phyloP scores from a whole-genome alignment of 2,888 invertebrate species.

The Thereva unica region DNA sequence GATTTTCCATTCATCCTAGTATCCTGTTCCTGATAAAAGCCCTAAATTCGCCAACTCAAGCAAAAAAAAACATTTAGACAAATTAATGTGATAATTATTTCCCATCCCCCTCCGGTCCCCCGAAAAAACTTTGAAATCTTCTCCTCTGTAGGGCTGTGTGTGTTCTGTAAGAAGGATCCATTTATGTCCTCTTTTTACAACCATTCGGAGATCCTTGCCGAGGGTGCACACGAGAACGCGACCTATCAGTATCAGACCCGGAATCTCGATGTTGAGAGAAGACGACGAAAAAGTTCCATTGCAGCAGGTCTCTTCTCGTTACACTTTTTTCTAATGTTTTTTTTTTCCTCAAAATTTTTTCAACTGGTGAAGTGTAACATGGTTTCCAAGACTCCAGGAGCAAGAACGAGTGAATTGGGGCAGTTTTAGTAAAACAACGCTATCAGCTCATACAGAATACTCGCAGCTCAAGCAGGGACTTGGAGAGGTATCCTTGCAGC shows the following conservation, averaged over 20 bases:
- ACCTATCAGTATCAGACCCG: slow-evolving; percentile 6
- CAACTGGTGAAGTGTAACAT: slow-evolving; percentile 33
- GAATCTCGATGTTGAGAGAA: slow-evolving; percentile 22
- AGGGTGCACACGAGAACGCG: slow-evolving; percentile 18
- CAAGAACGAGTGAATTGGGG: slow-evolving; percentile 22
- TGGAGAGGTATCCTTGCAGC: too few species aligned
- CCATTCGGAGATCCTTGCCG: slow-evolving; percentile 11
- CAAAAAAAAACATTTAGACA: slow-evolving; percentile 18
- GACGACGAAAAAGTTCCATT: slow-evolving; percentile 22
- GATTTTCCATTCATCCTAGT: slow-evolving; percentile 26
- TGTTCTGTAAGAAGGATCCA: slow-evolving; percentile 1
- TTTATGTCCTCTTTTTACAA: slow-evolving; percentile 25
- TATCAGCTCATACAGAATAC: slow-evolving; percentile 26
- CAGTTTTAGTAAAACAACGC: slow-evolving; percentile 33
- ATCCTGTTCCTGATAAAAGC: slow-evolving; percentile 1
- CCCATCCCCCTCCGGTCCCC: background rate
- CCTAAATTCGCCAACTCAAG: slow-evolving; percentile 6
- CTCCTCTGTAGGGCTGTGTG: background rate
- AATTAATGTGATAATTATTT: slow-evolving; percentile 35
- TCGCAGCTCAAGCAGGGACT: background rate
- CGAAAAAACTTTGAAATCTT: slow-evolving; percentile 27
- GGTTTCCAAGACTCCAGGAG: background rate
- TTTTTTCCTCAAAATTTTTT: slow-evolving; percentile 24
- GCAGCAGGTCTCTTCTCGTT: slow-evolving; percentile 23
- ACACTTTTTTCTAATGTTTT: slow-evolving; percentile 2